Conservation (phyloP, 2,113 vertebrate genomes). For the Lipotes vexillifer region DNA sequence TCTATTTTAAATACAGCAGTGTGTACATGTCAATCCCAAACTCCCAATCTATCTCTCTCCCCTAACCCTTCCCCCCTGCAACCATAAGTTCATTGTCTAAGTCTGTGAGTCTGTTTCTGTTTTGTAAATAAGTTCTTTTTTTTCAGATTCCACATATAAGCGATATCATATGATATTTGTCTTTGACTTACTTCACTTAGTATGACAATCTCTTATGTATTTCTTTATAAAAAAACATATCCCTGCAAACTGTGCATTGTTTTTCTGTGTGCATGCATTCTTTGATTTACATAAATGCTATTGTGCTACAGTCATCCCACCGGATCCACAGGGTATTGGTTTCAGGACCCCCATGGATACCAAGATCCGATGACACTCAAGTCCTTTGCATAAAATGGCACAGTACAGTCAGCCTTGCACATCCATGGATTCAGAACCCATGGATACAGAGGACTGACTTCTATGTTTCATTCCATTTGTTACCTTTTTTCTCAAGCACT, state of each 20-base stretch:
- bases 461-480: background rate
- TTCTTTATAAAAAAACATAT: background rate
- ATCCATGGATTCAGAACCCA: background rate
- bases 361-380: background rate
- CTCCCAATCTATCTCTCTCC: no score
- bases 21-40: no score
- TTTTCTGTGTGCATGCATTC: background rate
- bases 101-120: no score
- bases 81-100: no score
- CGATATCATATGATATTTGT: no score
- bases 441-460: background rate
- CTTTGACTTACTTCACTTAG: no score
- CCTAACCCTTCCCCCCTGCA: no score
- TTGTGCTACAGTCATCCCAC: no score
- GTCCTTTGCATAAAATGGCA: rapidly evolving
- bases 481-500: background rate
- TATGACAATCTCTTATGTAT: no score
- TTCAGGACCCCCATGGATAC: background rate
- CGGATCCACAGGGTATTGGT: background rate
- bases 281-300: background rate
- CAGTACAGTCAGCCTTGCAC: background rate
- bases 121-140: no score
- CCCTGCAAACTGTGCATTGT: background rate
- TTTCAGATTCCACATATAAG: no score
- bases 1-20: no score